These are phyloP conservation scores for Ptychochromis oligacanthus DNA, from an alignment of 2,113 vertebrate genomes.

Conservation along the genomic window DNA sequence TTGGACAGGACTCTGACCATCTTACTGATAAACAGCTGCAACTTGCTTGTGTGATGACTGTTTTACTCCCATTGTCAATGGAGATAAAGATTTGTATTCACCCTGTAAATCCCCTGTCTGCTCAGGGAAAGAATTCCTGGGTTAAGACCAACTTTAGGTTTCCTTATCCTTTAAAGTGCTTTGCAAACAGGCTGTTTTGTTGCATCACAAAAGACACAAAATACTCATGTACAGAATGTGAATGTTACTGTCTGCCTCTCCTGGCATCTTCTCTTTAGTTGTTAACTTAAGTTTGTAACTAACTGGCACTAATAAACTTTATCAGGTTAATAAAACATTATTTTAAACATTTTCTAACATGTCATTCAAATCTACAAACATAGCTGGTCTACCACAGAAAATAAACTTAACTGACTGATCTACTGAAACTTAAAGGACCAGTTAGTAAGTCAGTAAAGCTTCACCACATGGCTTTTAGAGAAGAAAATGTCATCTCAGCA, in stretches of 20 bases:
- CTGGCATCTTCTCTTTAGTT: neutral
- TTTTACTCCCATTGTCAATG: slow-evolving; percentile 56
- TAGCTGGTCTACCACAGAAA: too few species aligned
- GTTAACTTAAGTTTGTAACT: neutral
- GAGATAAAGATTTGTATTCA: slow-evolving; percentile 49
- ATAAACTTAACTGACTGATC: too few species aligned
- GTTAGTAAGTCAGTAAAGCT: too few species aligned
- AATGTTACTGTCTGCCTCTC: neutral
- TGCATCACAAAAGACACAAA: neutral
- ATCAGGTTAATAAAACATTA: neutral
- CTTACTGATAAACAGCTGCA: slow-evolving; percentile 53
- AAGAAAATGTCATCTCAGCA: too few species aligned
- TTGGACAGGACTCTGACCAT: slow-evolving; percentile 24
- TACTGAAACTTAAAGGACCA: too few species aligned
- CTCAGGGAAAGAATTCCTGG: neutral
- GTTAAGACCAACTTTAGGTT: slow-evolving; percentile 23
- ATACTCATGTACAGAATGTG: too few species aligned
- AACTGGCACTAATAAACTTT: neutral
- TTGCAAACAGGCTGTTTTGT: slow-evolving; percentile 2
- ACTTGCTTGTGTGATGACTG: slow-evolving; percentile 38
- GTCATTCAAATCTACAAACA: too few species aligned
- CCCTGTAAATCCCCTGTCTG: slow-evolving; percentile 34
- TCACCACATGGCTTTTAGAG: too few species aligned
- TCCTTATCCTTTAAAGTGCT: slow-evolving; percentile 26
- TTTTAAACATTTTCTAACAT: neutral